A percentile compares a stretch with the other conserved stretches of the same genome.
Conservation (phyloP, 2,113 vertebrate genomes). For the Macaca nemestrina region DNA sequence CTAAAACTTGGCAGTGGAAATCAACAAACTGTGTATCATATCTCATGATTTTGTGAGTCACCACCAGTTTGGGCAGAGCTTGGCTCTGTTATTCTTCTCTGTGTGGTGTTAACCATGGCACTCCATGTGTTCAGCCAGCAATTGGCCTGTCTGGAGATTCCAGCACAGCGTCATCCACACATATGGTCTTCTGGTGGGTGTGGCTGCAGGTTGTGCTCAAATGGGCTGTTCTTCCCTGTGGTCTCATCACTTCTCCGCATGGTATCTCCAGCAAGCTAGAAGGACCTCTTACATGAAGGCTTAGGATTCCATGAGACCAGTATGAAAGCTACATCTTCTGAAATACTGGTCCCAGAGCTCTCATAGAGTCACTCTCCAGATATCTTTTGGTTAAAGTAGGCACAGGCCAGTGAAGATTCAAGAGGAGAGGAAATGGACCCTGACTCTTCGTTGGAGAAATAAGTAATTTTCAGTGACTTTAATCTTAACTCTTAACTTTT, state of each 20-base stretch:
- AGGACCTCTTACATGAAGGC: neutral
- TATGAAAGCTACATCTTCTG: neutral
- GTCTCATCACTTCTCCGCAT: neutral
- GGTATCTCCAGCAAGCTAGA: neutral
- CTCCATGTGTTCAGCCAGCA: neutral
- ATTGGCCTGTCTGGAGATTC: neutral
- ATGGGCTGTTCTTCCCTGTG: neutral
- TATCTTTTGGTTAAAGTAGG: neutral
- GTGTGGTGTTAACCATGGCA: neutral
- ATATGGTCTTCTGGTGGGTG: no score
- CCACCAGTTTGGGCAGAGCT: neutral
- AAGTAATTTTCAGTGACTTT: constrained; percentile 2
- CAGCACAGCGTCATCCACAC: neutral
- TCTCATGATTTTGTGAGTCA: neutral
- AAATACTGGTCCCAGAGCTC: neutral
- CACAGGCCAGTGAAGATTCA: neutral
- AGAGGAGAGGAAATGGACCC: neutral
- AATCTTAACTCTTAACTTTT: neutral
- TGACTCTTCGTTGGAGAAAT: neutral
- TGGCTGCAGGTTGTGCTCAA: neutral
- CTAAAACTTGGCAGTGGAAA: neutral
- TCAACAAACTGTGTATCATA: neutral
- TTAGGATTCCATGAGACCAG: neutral
- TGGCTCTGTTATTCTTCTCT: neutral
- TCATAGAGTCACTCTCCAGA: neutral